Evolutionary conservation across 2,888 invertebrate genomes (phyloP).

Genomic region (Acrocera orbiculus): DNA sequence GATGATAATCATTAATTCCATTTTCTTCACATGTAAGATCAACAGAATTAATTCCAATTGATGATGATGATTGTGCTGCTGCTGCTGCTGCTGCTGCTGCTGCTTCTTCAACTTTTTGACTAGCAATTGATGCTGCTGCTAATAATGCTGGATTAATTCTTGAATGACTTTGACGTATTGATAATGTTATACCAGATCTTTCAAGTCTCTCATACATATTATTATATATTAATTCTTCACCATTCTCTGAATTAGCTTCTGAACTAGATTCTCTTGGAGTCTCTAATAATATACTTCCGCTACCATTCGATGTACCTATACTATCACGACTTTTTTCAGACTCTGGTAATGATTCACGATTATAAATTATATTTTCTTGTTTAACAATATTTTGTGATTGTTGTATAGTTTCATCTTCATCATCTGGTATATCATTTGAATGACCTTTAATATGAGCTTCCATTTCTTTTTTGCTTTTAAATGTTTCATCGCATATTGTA

Average conservation of each 20-base stretch:
- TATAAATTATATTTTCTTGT: too few relatives aligned
- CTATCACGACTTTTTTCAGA: conserved; percentile 25
- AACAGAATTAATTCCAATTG: conserved; percentile 4
- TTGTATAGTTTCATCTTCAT: conserved; percentile 22
- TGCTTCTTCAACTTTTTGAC: conserved; percentile 18
- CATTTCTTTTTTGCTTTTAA: conserved; percentile 80
- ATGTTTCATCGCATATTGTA: conserved; percentile 78
- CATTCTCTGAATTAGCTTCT: conserved; percentile 13
- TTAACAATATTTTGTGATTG: conserved; percentile 6
- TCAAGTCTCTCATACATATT: conserved; percentile 13
- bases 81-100: conserved; percentile 9
- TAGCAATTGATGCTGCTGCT: conserved; percentile 27
- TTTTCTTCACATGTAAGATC: conserved; percentile 3
- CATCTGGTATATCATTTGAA: conserved; percentile 42
- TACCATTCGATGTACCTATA: conserved; percentile 14
- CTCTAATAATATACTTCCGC: background rate
- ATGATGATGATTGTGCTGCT: conserved; percentile 13
- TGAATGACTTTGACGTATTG: conserved; percentile 5
- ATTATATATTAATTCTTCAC: conserved; percentile 11
- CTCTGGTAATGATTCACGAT: conserved; percentile 15
- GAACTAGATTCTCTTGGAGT: conserved; percentile 13
- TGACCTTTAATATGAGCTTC: conserved; percentile 73
- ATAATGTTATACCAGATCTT: conserved; percentile 8
- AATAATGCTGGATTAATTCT: conserved; percentile 28
- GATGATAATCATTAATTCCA: conserved; percentile 9